Percentiles rank a stretch among this genome's conserved stretches.
Conservation (phyloP, 2,888 invertebrate species). For the Nephrotoma flavescens region DNA sequence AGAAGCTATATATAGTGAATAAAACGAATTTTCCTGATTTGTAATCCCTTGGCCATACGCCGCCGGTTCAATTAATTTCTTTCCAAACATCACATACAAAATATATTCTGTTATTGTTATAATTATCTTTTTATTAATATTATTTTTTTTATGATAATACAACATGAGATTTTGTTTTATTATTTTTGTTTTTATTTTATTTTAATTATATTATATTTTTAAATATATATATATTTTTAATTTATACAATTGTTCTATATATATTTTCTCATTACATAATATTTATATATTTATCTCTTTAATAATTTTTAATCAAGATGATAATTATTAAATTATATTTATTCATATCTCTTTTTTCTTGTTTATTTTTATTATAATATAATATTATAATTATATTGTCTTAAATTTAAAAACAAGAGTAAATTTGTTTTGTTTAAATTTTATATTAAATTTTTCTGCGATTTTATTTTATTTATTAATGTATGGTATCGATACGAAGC, state of each 20-base stretch:
- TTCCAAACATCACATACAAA: background rate
- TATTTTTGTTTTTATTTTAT: background rate
- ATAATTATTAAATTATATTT: background rate
- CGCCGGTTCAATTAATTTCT: background rate
- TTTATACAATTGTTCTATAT: background rate
- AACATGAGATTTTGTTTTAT: background rate
- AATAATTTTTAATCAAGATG: background rate
- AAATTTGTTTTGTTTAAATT: background rate
- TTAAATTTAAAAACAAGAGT: background rate
- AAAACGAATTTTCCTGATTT: no score
- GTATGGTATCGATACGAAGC: background rate
- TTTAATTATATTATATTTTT: background rate
- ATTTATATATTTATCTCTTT: background rate
- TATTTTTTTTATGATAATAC: background rate
- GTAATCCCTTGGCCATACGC: no score
- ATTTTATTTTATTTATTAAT: background rate
- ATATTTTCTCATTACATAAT: background rate
- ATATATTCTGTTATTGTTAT: background rate
- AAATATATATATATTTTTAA: background rate
- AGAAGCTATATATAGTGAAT: no score
- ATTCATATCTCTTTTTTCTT: no score
- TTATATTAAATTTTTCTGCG: background rate
- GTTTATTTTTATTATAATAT: background rate
- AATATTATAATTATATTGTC: background rate
- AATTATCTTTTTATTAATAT: background rate